Evolutionary conservation across 2,888 invertebrate genomes (phyloP).

Genomic region (Frankliniella fusca): DNA sequence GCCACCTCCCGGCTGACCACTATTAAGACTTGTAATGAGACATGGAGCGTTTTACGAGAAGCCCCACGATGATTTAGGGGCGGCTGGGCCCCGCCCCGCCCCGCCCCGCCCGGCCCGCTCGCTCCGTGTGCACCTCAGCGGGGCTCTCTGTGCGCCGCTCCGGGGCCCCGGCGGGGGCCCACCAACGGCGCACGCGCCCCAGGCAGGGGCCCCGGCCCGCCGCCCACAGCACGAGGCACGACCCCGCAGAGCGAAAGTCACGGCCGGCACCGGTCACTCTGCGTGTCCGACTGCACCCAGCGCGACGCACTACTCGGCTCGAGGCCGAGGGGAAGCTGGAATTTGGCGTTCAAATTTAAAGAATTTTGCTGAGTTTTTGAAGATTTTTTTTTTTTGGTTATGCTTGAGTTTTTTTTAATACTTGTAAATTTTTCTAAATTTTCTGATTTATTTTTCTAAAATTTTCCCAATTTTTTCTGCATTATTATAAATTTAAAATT

Average conservation of each 20-base stretch:
- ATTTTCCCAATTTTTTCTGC: too few species aligned
- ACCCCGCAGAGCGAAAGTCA: background rate
- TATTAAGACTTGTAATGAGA: constrained; percentile 26
- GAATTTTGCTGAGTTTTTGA: too few species aligned
- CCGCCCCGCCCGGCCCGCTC: background rate
- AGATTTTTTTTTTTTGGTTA: too few species aligned
- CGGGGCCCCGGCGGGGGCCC: background rate
- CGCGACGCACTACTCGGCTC: background rate
- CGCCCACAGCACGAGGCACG: background rate
- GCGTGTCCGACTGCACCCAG: background rate
- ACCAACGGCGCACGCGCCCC: constrained; percentile 20
- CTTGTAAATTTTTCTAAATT: too few species aligned
- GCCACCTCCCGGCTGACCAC: background rate
- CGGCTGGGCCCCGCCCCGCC: background rate
- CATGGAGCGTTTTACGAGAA: constrained; percentile 24
- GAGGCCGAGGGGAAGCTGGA: too few species aligned
- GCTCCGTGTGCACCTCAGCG: background rate
- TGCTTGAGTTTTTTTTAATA: too few species aligned
- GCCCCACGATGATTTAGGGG: constrained; percentile 13
- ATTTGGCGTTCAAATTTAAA: too few species aligned
- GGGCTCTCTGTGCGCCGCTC: background rate
- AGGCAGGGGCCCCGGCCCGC: background rate
- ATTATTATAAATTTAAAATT: too few species aligned
- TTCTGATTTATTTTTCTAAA: too few species aligned
- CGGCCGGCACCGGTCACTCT: background rate